Base-by-base conservation (phyloP, 2,113 vertebrate genomes). In the Aptenodytes patagonicus region DNA sequence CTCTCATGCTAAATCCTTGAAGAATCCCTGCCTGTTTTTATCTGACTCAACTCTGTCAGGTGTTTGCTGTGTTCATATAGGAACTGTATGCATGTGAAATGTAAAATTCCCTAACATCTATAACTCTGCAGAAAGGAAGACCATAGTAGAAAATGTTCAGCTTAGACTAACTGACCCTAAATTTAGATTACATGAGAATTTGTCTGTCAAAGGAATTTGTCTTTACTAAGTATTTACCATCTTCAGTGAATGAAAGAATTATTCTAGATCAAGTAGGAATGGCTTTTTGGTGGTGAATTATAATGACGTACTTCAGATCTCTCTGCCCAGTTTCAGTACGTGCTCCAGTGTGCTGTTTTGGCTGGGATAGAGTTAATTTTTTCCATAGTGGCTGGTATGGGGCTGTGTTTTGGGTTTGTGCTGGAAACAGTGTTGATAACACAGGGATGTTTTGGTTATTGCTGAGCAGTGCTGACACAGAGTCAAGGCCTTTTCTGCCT, bases 261-360 rank as follows among this genome's bases (percentile, higher is more conserved):
- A 47, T 17, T 83, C 11, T 73, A 24, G 4, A 46, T 31, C 13
- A 57, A 20, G 6, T 11, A 60, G 11, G 15, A 69, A 38, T 4
- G 5, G 14, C 12, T 55, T 72, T 72, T 78, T 69, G 11, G 0
- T 24, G 6, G 13, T 62, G 28, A 66, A 29, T 44, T 60, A 13
- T 16, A 13, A 51, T 79, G 21, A 36, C 38, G 3, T 60, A 8
- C 10, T 36, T 55, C n/a, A 82, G 11, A n/a, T 58, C 3, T n/a
- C 16, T 52, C 34, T 85, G 17, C 21, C 2, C 4, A 28, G 4
- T 69, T 80, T 76, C 61, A 72, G 1, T 65, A 42, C 0, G 0
- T 54, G 6, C 18, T 71, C 21, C 13, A 42, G 42, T 42, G 42
- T 42, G 14, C 42, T 16, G 42, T 42, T 42, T 42, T 42, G 42